A percentile compares a stretch with the other conserved stretches of the same genome.
Conservation (phyloP, 2,797 vertebrate genomes). For the Dipus sagitta region DNA sequence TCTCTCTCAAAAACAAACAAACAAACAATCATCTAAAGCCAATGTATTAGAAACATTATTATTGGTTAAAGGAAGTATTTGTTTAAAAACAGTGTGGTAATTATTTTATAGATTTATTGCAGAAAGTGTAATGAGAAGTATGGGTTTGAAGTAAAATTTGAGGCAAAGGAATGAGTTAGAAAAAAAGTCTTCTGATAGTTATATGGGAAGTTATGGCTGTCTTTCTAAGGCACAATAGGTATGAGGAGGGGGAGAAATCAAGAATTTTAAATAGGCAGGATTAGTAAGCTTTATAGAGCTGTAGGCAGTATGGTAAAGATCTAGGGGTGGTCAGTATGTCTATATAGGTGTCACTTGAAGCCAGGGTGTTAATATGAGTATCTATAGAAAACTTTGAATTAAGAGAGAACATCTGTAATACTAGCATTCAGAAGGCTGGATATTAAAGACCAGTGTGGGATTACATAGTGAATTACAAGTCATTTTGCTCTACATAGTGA, state of each 20-base stretch:
- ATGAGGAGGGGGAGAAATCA: not conserved
- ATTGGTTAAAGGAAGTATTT: not conserved
- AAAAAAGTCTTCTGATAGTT: not conserved
- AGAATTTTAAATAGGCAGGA: not conserved
- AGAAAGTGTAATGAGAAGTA: not conserved
- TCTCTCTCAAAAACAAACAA: too few species aligned
- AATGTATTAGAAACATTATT: not conserved
- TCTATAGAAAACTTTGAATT: not conserved
- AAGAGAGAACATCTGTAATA: not conserved
- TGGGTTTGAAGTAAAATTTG: constrained; percentile 25
- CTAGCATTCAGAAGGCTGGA: not conserved
- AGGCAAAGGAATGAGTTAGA: not conserved
- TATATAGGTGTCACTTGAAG: not conserved
- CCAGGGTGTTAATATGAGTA: not conserved
- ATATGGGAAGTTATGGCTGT: not conserved
- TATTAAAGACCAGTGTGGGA: not conserved
- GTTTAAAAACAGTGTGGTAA: not conserved
- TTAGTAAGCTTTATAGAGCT: not conserved
- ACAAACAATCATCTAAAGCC: not conserved
- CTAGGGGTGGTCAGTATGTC: not conserved
- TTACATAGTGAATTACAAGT: not conserved
- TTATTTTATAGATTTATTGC: not conserved
- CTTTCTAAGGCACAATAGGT: not conserved
- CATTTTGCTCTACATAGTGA: not conserved
- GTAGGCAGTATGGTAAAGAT: not conserved